Evolutionary conservation across 2,797 vertebrate species (phyloP).

Genomic region (Hoplostethus mediterraneus): DNA sequence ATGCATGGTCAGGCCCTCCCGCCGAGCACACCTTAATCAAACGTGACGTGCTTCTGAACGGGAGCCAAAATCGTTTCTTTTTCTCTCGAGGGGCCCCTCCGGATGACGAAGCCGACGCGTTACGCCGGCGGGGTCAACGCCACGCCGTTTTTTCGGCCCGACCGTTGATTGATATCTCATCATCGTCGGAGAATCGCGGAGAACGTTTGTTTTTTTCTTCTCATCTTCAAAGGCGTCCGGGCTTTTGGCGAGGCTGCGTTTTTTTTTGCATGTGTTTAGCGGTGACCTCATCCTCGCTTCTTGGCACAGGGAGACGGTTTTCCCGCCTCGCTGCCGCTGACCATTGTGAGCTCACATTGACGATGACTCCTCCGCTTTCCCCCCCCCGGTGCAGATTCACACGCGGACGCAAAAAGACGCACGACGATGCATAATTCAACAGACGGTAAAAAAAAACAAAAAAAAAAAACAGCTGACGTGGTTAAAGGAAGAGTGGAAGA

Average conservation of each 20-base stretch:
- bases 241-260: slow-evolving; percentile 33
- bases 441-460: slow-evolving; percentile 39
- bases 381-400: slow-evolving; percentile 32
- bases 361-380: slow-evolving; percentile 23
- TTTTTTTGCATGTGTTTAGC: slow-evolving; percentile 58
- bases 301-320: slow-evolving; percentile 24
- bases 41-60: slow-evolving; percentile 73
- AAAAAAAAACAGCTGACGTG: slow-evolving; percentile 72
- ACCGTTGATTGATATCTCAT: slow-evolving; percentile 66
- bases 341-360: slow-evolving; percentile 42
- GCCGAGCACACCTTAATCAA: slow-evolving; percentile 77
- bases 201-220: slow-evolving; percentile 34
- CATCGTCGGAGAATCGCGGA: slow-evolving; percentile 21
- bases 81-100: slow-evolving; percentile 21
- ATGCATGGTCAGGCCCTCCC: slow-evolving; percentile 71
- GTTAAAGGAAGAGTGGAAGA: slow-evolving; percentile 54
- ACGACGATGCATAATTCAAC: slow-evolving; percentile 74
- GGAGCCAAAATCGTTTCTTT: slow-evolving; percentile 70
- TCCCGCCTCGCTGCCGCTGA: slow-evolving; percentile 39
- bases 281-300: slow-evolving; percentile 47
- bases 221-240: slow-evolving; percentile 43
- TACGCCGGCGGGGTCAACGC: too few species aligned
- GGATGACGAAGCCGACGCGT: slow-evolving; percentile 64
- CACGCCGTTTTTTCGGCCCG: too few species aligned
- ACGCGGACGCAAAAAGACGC: slow-evolving; percentile 46